Evolutionary conservation across 2,797 vertebrate genomes (phyloP).

Genomic region (Danio kyathit): DNA sequence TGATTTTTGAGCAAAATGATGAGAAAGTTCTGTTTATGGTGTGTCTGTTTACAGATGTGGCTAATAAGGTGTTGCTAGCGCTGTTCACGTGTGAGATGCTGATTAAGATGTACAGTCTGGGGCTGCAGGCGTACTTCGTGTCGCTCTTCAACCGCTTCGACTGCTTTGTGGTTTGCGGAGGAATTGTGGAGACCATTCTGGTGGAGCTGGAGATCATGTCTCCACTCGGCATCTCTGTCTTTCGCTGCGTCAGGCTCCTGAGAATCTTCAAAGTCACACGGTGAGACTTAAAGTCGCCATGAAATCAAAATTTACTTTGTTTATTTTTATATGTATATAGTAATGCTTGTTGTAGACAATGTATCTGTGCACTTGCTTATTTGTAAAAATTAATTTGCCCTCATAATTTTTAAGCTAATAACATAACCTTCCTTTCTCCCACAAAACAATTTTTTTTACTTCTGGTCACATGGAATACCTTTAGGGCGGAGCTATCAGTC

Average conservation of each 20-base stretch:
- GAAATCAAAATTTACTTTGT: too few relatives aligned
- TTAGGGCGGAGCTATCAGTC: too few relatives aligned
- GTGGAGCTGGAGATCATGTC: constrained; percentile 97
- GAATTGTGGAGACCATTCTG: constrained; percentile 95
- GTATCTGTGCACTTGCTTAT: too few relatives aligned
- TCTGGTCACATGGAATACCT: too few relatives aligned
- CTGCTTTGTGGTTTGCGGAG: constrained; percentile 97
- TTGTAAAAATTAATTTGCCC: too few relatives aligned
- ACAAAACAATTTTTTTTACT: too few relatives aligned
- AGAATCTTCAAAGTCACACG: constrained; percentile 98
- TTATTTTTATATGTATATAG: too few relatives aligned
- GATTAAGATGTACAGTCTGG: constrained; percentile 98
- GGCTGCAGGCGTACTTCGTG: constrained; percentile 96
- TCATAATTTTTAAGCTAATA: too few relatives aligned
- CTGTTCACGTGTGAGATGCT: constrained; percentile 98
- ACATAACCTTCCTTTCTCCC: too few relatives aligned
- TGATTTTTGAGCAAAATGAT: background rate
- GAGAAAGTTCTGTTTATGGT: background rate
- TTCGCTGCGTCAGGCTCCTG: constrained; percentile 96
- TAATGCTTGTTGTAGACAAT: too few relatives aligned
- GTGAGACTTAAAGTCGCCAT: constrained; percentile 69
- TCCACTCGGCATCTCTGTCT: constrained; percentile 95
- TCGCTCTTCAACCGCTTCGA: constrained; percentile 98
- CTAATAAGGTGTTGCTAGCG: constrained; percentile 95
- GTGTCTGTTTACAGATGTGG: constrained; percentile 83